Evolutionary conservation across 1,140 invertebrate species (phyloP).

Genomic region (Pygmarrhopalites habei): DNA sequence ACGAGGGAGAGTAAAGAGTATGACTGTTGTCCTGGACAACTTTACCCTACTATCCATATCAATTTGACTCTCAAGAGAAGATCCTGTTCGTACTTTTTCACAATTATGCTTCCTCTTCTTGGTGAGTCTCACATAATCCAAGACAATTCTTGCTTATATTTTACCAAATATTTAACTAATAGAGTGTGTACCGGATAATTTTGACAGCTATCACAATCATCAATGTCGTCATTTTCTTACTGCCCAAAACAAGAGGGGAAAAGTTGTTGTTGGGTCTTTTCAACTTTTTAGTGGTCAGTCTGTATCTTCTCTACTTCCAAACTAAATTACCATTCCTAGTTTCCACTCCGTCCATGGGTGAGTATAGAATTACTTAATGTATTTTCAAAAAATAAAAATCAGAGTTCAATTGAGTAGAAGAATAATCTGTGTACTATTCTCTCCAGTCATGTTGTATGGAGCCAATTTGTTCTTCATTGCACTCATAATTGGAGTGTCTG

Average conservation of each 20-base stretch:
- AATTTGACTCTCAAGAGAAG: constrained; percentile 1
- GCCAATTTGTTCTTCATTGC: constrained; percentile 8
- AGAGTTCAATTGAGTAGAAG: too few relatives aligned
- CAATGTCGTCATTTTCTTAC: constrained; percentile 5
- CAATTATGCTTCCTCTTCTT: neutral
- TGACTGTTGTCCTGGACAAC: constrained; percentile 12
- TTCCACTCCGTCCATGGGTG: neutral
- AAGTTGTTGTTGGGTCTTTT: neutral
- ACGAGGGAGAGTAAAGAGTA: constrained; percentile 3
- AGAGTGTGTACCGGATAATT: neutral
- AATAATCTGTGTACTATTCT: too few relatives aligned
- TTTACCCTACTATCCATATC: constrained; percentile 10
- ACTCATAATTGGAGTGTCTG: neutral
- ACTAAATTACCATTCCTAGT: neutral
- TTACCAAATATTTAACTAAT: neutral
- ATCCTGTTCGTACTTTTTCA: neutral
- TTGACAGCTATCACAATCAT: constrained; percentile 1
- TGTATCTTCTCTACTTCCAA: neutral
- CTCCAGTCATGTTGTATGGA: constrained; percentile 3
- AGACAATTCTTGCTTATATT: neutral
- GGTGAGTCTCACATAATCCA: neutral
- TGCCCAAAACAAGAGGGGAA: neutral
- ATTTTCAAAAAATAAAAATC: too few relatives aligned
- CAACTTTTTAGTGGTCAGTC: constrained; percentile 5
- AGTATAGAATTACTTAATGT: neutral